These are phyloP conservation scores for Itoplectis maculator DNA, from an alignment of 2,888 invertebrate genomes.

Conservation along the genomic window DNA sequence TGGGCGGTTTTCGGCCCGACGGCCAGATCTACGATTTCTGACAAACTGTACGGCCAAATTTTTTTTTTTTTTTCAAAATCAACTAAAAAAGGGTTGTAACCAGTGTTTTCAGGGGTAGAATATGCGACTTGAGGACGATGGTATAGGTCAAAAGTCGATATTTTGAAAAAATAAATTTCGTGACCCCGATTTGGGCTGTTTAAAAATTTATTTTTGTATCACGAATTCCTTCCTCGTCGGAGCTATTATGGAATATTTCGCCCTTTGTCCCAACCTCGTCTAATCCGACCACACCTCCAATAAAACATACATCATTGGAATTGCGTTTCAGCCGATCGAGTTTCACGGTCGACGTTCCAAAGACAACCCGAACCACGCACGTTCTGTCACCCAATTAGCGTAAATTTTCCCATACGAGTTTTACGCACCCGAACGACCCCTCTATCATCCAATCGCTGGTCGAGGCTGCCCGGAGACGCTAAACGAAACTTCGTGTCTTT, in stretches of 20 bases:
- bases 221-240: background rate
- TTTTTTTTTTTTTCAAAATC: too few species aligned
- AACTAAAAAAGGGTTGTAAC: too few species aligned
- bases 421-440: background rate
- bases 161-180: too few species aligned
- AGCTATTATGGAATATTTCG: background rate
- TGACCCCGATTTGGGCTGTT: too few species aligned
- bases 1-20: too few species aligned
- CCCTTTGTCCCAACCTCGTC: background rate
- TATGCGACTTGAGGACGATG: too few species aligned
- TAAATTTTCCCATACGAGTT: constrained; percentile 30
- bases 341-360: constrained; percentile 28
- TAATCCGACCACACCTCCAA: constrained; percentile 20
- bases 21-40: too few species aligned
- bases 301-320: constrained; percentile 42
- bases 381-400: constrained; percentile 17
- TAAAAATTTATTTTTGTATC: too few species aligned
- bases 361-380: constrained; percentile 12
- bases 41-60: too few species aligned
- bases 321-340: constrained; percentile 45
- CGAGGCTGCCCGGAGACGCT: background rate
- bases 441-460: background rate
- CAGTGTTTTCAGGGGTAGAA: too few species aligned
- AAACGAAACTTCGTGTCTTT: background rate
- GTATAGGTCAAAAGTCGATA: too few species aligned